Conservation (phyloP, 2,888 invertebrate species). For the Gasteruption jaculator region DNA sequence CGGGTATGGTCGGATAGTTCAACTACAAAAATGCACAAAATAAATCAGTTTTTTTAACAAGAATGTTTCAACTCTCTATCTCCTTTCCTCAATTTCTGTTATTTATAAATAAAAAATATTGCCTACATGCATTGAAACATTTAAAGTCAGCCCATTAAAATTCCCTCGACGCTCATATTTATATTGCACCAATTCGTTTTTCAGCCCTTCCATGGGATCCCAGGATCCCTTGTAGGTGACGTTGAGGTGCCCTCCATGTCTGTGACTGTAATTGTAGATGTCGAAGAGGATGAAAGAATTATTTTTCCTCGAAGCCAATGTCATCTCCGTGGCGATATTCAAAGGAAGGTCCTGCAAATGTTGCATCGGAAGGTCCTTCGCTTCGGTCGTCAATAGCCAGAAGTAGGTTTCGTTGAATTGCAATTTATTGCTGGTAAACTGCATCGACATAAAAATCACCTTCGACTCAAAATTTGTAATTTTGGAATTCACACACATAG, state of each 20-base stretch:
- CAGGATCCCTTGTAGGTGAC: slow-evolving; percentile 36
- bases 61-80: no score
- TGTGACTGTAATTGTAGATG: slow-evolving; percentile 39
- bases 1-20: slow-evolving; percentile 28
- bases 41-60: no score
- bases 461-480: no score
- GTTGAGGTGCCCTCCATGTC: slow-evolving; percentile 33
- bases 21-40: slow-evolving; percentile 28
- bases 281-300: slow-evolving; percentile 31
- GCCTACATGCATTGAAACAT: slow-evolving; percentile 34
- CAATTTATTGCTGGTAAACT: slow-evolving; percentile 30
- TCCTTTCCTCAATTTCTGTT: no score
- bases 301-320: slow-evolving; percentile 23
- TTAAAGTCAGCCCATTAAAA: slow-evolving; percentile 32
- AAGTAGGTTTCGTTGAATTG: slow-evolving; percentile 39
- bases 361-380: slow-evolving; percentile 21
- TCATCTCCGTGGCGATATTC: slow-evolving; percentile 35
- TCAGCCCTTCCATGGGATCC: slow-evolving; percentile 26
- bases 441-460: no score
- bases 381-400: slow-evolving; percentile 33
- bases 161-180: slow-evolving; percentile 38
- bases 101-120: no score
- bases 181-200: slow-evolving; percentile 29
- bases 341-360: slow-evolving; percentile 28
- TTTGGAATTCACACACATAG: neutral